Evolutionary conservation across 2,888 invertebrate genomes (phyloP).

Genomic region (Choreutis nemorana): DNA sequence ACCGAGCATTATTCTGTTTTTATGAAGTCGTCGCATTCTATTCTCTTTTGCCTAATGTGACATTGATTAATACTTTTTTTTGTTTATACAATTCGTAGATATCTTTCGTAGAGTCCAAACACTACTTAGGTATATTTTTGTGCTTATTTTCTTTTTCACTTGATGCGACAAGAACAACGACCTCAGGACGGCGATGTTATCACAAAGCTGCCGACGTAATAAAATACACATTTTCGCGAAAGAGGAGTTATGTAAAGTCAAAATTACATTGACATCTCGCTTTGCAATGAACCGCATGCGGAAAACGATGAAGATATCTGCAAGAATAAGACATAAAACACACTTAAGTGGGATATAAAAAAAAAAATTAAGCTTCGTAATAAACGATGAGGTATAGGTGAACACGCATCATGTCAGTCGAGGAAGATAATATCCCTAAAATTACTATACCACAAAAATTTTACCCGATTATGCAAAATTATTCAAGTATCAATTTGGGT

Average conservation of each 20-base stretch:
- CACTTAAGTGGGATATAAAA: conserved; percentile 1
- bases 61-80: conserved; percentile 28
- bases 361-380: neutral
- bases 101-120: conserved; percentile 1
- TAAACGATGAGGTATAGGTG: too few relatives aligned
- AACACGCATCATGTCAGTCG: too few relatives aligned
- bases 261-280: conserved; percentile 12
- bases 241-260: conserved; percentile 20
- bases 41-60: conserved; percentile 31
- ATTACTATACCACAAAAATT: too few relatives aligned
- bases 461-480: too few relatives aligned
- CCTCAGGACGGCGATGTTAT: conserved; percentile 30
- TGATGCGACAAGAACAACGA: too few relatives aligned
- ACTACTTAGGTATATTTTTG: neutral
- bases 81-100: conserved; percentile 21
- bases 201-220: conserved; percentile 23
- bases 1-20: conserved; percentile 14
- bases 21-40: conserved; percentile 27
- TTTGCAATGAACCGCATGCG: conserved; percentile 1
- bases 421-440: too few relatives aligned
- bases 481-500: too few relatives aligned
- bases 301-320: conserved; percentile 3
- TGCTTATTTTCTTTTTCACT: too few relatives aligned
- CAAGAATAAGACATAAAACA: conserved; percentile 4
- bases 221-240: conserved; percentile 28